A percentile compares a stretch with the other conserved stretches of the same genome.
phyloP scores from a whole-genome alignment of 2,113 vertebrate species.

The Datnioides undecimradiatus region DNA sequence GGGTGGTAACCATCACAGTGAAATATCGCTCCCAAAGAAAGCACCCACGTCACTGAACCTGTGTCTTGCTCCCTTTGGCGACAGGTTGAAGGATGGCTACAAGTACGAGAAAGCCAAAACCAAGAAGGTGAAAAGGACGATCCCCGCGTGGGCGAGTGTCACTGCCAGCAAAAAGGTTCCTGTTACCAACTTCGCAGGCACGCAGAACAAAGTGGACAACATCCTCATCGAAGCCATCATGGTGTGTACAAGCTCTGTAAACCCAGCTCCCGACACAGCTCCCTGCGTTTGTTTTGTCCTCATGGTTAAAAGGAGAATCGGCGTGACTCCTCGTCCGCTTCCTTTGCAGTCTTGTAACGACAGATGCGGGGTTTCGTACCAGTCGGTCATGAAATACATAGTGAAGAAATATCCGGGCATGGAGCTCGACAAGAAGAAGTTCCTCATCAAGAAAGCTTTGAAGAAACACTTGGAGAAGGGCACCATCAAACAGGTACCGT shows the following conservation, averaged over 20 bases:
- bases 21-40: constrained; percentile 76
- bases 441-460: constrained; percentile 93
- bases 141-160: constrained; percentile 96
- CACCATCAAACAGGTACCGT: constrained; percentile 91
- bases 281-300: not conserved
- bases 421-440: constrained; percentile 94
- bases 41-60: constrained; percentile 54
- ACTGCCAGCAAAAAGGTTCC: constrained; percentile 90
- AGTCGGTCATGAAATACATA: constrained; percentile 94
- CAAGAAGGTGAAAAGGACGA: constrained; percentile 96
- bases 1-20: constrained; percentile 80
- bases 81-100: constrained; percentile 91
- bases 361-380: constrained; percentile 90
- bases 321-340: not conserved
- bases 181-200: constrained; percentile 90
- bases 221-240: constrained; percentile 94
- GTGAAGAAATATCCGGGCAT: constrained; percentile 93
- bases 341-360: constrained; percentile 90
- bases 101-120: constrained; percentile 90
- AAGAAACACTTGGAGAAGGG: constrained; percentile 95
- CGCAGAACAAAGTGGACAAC: constrained; percentile 94
- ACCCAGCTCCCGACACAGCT: not conserved
- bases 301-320: not conserved
- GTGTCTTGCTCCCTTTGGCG: constrained; percentile 56
- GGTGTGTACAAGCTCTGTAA: constrained; percentile 75